Percentiles rank a stretch among this genome's conserved stretches.
These are phyloP conservation scores for Neoascia interrupta DNA, from an alignment of 2,888 invertebrate species.

Conservation along the genomic window DNA sequence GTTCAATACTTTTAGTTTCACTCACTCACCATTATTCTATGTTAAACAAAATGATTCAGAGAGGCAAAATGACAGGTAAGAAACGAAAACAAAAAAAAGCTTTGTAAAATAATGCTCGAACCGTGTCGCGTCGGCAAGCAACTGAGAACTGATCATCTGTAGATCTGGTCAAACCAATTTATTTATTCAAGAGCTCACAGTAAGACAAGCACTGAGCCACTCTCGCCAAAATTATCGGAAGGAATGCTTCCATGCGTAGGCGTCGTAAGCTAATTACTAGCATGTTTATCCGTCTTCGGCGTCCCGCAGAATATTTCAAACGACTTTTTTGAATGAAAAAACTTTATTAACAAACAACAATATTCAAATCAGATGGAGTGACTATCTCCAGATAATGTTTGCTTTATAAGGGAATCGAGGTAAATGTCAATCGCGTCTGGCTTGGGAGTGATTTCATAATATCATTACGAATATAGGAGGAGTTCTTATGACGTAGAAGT, in stretches of 20 bases:
- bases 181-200: conserved; percentile 18
- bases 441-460: conserved; percentile 7
- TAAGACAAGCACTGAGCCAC: conserved; percentile 3
- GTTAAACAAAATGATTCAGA: conserved; percentile 5
- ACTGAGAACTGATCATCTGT: conserved; percentile 39
- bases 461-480: neutral
- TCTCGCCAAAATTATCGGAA: conserved; percentile 41
- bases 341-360: neutral
- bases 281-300: conserved; percentile 13
- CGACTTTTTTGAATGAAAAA: conserved; percentile 4
- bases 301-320: conserved; percentile 4
- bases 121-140: conserved; percentile 32
- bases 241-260: conserved; percentile 41
- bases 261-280: conserved; percentile 34
- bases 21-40: conserved; percentile 45
- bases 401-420: conserved; percentile 34
- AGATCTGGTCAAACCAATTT: conserved; percentile 44
- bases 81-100: conserved; percentile 5
- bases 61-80: neutral
- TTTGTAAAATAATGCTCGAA: conserved; percentile 12
- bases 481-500: conserved; percentile 15
- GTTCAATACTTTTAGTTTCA: neutral
- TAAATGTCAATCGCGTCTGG: conserved; percentile 5
- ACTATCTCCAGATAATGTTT: conserved; percentile 9
- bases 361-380: conserved; percentile 15